Evolutionary conservation across 2,888 invertebrate species (phyloP).

Genomic region (Osmoderma eremita): DNA sequence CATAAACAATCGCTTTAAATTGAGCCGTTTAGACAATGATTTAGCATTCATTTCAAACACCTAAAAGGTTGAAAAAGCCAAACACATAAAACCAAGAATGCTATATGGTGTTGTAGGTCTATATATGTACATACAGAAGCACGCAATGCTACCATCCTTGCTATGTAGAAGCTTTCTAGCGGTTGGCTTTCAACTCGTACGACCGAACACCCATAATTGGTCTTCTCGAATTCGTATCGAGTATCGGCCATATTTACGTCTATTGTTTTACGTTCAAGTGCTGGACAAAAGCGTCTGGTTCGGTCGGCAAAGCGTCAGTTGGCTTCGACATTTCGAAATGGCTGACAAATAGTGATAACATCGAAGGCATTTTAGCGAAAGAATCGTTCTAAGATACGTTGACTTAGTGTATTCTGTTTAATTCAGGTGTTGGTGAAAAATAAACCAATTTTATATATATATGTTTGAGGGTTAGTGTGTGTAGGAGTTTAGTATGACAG

Average conservation of each 20-base stretch:
- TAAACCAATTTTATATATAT: too few relatives aligned
- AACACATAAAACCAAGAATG: too few relatives aligned
- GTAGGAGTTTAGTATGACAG: too few relatives aligned
- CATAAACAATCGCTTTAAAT: too few relatives aligned
- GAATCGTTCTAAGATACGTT: too few relatives aligned
- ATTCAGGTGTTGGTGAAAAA: too few relatives aligned
- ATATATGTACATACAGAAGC: neutral
- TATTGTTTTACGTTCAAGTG: slow-evolving; percentile 41
- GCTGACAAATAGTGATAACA: neutral
- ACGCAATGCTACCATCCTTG: too few relatives aligned
- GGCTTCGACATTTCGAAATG: slow-evolving; percentile 7
- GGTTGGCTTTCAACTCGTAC: slow-evolving; percentile 11
- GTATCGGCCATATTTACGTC: slow-evolving; percentile 44
- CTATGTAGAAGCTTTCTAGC: neutral
- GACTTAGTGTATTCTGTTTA: too few relatives aligned
- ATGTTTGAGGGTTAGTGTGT: too few relatives aligned
- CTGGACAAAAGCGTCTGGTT: slow-evolving; percentile 33
- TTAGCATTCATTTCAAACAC: too few relatives aligned
- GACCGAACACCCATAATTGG: slow-evolving; percentile 35
- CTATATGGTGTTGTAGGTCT: neutral
- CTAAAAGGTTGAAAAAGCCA: too few relatives aligned
- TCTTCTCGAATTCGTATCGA: slow-evolving; percentile 40
- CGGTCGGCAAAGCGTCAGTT: slow-evolving; percentile 17
- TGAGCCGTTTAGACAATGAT: too few relatives aligned
- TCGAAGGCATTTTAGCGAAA: slow-evolving; percentile 1